Evolutionary conservation across 2,797 vertebrate species (phyloP), one percentile per base, ranked within the genome.

Genomic region (Dermochelys coriacea): DNA sequence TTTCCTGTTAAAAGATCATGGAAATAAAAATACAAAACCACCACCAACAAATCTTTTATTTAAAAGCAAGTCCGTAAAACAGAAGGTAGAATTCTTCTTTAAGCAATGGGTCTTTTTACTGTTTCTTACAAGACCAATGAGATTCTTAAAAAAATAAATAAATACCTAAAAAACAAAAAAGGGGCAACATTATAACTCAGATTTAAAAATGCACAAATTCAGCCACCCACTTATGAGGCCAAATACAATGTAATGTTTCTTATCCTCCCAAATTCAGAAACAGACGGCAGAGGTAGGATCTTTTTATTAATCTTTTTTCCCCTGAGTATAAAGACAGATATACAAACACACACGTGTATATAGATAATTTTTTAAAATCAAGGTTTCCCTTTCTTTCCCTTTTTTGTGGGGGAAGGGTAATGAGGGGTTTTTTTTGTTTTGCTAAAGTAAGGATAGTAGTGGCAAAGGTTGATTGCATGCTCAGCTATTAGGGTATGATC

Each of bases 1-100:
- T 97, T 98, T 97, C 96, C 97, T 89, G 91, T 93, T 41, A 84
- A 96, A 95, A 97, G 91, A 94, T 88, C 84, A 6, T 97, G 96
- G 97, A 97, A 97, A 94, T 97, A 94, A 95, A 90, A 95, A 34
- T 8, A 2, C 68, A 31, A 54, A 54, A 78, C 85, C 85, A 90
- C 9, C 82, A 11, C 50, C 74, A 80, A 29, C 82, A 71, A 90
- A 45, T 91, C 91, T 96, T 96, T 96, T 95, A 92, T 84, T 90
- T 97, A 96, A 96, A 89, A 95, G 88, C 90, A 31, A 80, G 80
- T 89, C 96, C 93, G 49, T 97, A 95, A 93, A 90, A 96, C 88
- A 88, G 95, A 96, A 94, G 94, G 41, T 93, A 84, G 92, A 27
- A 87, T 88, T 93, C 91, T 82, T 96, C 97, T 96, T 96, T 81